Base-by-base conservation (phyloP, 2,888 invertebrate species). In the Lasioglossum morio region DNA sequence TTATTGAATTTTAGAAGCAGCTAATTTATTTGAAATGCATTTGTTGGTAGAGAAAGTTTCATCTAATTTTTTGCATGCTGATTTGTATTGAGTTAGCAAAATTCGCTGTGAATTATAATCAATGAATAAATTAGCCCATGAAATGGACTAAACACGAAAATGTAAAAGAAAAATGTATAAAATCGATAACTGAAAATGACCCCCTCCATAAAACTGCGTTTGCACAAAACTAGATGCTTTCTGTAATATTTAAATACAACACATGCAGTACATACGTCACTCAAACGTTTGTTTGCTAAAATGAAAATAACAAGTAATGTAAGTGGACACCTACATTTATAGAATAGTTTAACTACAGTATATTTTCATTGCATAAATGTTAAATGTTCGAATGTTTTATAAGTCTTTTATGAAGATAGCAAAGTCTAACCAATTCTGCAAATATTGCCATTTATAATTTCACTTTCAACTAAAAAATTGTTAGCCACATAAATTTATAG, bases 61-160 rank as follows among this genome's bases (percentile, higher is more conserved):
- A 70, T 63, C 8, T 70, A 75, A 70, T 34, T 53, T 66, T n/a
- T 70, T 78, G 79, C 73, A 63, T 85, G 82, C 66, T 72, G 73
- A 82, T 85, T 69, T 66, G 72, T 81, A 74, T 40, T n/a, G 40
- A n/a, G 30, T 46, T 40, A 27, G 43, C 43, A 5, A 43, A 43
- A 69, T 37, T 69, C 23, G 2, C 12, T 63, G 30, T 43, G 19
- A 63, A 46, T 79, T 34, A 63, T 34, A 27, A 10, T 34, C 48
- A 46, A 37, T 23, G 34, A 69, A 85, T 69, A 78, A 82, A 80
- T 75, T 77, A 87, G 69, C 77, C 75, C 57, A 63, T 75, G 75
- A 82, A 43, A 43, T 43, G 43, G 14, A 4, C 43, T 43, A 43
- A 78, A 81, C 83, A 91, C 92, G 91, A 94, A 94, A 93, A 93